Conservation (phyloP, 2,888 invertebrate species). For the Campoplex capitator region DNA sequence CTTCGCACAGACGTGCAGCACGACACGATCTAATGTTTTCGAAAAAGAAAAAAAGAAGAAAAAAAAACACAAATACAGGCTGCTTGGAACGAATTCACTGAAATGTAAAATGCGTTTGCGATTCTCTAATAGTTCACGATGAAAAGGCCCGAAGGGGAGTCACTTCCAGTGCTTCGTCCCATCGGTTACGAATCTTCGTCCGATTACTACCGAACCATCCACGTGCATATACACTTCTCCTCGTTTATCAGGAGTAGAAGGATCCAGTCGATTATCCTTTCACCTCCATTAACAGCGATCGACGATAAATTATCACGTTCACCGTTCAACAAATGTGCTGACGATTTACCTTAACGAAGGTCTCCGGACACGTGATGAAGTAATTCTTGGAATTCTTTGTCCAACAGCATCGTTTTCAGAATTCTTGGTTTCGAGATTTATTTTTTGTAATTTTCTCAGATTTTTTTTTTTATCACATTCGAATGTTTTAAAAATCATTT, state of each 20-base stretch:
- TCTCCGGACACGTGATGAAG: background rate
- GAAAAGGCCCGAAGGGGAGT: background rate
- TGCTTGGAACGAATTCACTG: constrained; percentile 11
- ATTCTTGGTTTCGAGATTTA: background rate
- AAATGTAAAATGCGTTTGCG: background rate
- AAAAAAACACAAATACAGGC: background rate
- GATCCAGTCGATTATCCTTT: constrained; percentile 66
- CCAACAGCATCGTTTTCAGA: background rate
- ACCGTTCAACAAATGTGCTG: constrained; percentile 17
- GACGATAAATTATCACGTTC: constrained; percentile 64
- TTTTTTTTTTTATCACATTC: background rate
- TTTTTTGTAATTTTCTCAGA: background rate
- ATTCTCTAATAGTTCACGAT: background rate
- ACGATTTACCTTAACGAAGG: constrained; percentile 14
- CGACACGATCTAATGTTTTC: background rate
- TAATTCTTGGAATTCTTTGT: background rate
- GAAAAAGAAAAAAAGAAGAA: background rate
- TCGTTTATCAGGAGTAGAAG: constrained; percentile 39
- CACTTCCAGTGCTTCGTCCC: background rate
- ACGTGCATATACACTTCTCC: background rate
- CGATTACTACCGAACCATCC: background rate
- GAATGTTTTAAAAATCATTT: background rate
- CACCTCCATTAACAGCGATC: constrained; percentile 62
- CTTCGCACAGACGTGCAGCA: background rate
- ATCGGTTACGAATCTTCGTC: background rate